A percentile compares a stretch with the other conserved stretches of the same genome.
These are phyloP conservation scores for Oreochromis aureus DNA, from an alignment of 2,113 vertebrate species.

Conservation along the genomic window DNA sequence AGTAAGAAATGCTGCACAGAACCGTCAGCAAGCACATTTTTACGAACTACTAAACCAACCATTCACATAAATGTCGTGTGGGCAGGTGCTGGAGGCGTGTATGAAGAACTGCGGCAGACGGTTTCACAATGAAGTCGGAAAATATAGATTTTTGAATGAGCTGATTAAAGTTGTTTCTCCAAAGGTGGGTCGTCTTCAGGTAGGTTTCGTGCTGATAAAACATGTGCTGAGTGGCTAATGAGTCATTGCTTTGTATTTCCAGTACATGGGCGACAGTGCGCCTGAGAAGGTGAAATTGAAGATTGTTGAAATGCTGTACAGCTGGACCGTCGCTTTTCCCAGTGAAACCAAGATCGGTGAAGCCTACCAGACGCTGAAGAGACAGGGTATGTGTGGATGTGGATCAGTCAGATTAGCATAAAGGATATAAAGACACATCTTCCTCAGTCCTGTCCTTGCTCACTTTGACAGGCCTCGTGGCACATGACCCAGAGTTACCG, in stretches of 20 bases:
- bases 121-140: conserved; percentile 94
- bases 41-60: background rate
- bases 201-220: background rate
- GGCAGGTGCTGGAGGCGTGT: conserved; percentile 91
- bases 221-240: background rate
- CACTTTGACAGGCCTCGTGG: conserved; percentile 81
- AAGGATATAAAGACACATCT: background rate
- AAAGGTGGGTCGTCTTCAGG: conserved; percentile 76
- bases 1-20: conserved; percentile 67
- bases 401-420: background rate
- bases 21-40: background rate
- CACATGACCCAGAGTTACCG: conserved; percentile 82
- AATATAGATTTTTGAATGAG: conserved; percentile 95
- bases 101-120: conserved; percentile 97
- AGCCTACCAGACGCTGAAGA: conserved; percentile 91
- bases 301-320: conserved; percentile 90
- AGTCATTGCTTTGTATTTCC: background rate
- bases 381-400: conserved; percentile 77
- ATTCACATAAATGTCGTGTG: background rate
- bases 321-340: conserved; percentile 91
- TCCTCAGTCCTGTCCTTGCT: background rate
- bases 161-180: conserved; percentile 97
- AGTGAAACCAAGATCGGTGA: conserved; percentile 90
- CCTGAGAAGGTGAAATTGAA: conserved; percentile 92
- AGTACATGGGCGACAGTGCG: conserved; percentile 92